Percentiles rank a stretch among this genome's conserved stretches.
Evolutionary conservation across 2,797 vertebrate species (phyloP).

Genomic region (Fistularia tabacaria): DNA sequence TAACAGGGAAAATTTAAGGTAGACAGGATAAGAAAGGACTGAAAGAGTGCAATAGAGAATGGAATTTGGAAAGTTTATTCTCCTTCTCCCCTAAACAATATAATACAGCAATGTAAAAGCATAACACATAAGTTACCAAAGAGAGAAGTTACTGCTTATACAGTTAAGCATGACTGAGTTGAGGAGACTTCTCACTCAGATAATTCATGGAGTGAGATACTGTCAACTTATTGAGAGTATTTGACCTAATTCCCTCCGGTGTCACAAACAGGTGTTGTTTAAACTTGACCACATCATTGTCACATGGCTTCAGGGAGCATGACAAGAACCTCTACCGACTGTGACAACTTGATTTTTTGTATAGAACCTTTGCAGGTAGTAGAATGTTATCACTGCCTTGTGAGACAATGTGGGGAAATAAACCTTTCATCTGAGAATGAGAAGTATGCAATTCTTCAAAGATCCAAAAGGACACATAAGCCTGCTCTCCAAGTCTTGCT

Average conservation of each 20-base stretch:
- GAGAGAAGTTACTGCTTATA: constrained; percentile 38
- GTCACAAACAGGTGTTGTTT: constrained; percentile 95
- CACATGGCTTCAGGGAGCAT: constrained; percentile 84
- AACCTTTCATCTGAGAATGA: constrained; percentile 12
- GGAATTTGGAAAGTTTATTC: neutral
- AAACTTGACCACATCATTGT: constrained; percentile 83
- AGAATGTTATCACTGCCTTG: constrained; percentile 50
- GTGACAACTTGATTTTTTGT: constrained; percentile 69
- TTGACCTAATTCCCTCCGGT: constrained; percentile 90
- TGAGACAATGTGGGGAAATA: constrained; percentile 43
- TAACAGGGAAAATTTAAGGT: constrained; percentile 51
- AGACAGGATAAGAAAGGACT: neutral
- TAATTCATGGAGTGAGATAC: constrained; percentile 76
- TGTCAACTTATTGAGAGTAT: constrained; percentile 87
- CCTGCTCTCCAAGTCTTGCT: constrained; percentile 34
- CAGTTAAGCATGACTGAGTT: constrained; percentile 28
- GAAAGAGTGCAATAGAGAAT: no score
- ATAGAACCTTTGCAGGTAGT: constrained; percentile 66
- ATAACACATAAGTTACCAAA: constrained; percentile 23
- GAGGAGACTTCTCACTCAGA: constrained; percentile 80
- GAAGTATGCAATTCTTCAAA: constrained; percentile 41
- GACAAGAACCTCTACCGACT: constrained; percentile 73
- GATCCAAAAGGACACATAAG: constrained; percentile 46
- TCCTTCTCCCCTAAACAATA: neutral
- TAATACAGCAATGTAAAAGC: constrained; percentile 32